These are phyloP conservation scores for Pristionchus exspectatus DNA, from an alignment of 2,888 invertebrate genomes.

Conservation along the genomic window DNA sequence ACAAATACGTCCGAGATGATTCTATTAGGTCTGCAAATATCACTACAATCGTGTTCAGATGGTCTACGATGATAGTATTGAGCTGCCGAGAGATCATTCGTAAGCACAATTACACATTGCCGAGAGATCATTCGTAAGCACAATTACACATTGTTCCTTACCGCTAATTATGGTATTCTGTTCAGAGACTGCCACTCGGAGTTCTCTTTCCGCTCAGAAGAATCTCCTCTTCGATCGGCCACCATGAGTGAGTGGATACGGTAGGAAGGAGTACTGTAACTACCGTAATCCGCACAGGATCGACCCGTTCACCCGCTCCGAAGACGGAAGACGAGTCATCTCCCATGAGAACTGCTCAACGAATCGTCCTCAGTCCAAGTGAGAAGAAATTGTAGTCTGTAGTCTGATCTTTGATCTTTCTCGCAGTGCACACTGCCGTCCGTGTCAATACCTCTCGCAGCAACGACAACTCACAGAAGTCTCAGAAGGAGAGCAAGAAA, in stretches of 20 bases:
- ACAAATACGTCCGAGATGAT: too few species aligned
- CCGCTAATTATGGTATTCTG: too few species aligned
- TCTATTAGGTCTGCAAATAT: too few species aligned
- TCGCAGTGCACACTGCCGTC: neutral
- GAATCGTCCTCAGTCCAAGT: neutral
- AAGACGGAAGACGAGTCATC: neutral
- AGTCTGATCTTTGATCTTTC: slow-evolving; percentile 21
- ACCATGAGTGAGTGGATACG: slow-evolving; percentile 25
- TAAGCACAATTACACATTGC: too few species aligned
- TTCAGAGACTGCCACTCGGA: neutral
- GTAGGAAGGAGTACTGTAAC: neutral
- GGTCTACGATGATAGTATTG: too few species aligned
- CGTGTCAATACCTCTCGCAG: neutral
- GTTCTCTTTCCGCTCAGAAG: neutral
- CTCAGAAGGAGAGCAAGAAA: slow-evolving; percentile 14
- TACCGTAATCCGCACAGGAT: neutral
- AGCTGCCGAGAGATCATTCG: too few species aligned
- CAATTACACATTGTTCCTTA: too few species aligned
- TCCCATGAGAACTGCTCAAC: neutral
- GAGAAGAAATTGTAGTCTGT: too few species aligned
- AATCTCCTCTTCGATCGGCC: neutral
- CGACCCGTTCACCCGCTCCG: neutral
- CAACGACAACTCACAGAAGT: neutral
- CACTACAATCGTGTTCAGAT: too few species aligned
- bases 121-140: too few species aligned